phyloP scores from a whole-genome alignment of 2,888 invertebrate species.

The Nomada hirtipes region DNA sequence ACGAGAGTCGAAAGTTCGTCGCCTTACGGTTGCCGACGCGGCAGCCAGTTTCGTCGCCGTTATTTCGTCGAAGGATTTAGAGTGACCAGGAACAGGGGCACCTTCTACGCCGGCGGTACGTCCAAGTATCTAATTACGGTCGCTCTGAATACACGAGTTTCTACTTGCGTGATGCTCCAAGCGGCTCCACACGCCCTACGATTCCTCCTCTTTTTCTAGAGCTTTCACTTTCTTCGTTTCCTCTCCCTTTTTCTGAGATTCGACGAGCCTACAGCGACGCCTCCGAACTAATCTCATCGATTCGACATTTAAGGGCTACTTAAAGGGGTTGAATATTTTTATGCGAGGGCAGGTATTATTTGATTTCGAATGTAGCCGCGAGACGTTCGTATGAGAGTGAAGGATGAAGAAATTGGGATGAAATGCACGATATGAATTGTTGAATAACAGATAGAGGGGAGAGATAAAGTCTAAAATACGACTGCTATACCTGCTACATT shows the following conservation, averaged over 20 bases:
- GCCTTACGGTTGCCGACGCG: slow-evolving; percentile 54
- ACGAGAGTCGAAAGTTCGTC: slow-evolving; percentile 49
- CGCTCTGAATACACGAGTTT: slow-evolving; percentile 70
- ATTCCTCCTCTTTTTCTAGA: slow-evolving; percentile 5
- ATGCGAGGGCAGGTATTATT: no score
- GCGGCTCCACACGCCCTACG: slow-evolving; percentile 40
- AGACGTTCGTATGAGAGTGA: no score
- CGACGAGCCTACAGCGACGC: not conserved
- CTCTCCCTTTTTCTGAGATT: no score
- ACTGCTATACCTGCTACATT: no score
- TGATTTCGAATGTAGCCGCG: no score
- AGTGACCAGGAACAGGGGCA: slow-evolving; percentile 50
- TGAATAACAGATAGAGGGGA: no score
- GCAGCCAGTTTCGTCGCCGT: slow-evolving; percentile 40
- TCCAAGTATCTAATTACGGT: slow-evolving; percentile 67
- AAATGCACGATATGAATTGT: no score
- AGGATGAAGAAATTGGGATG: no score
- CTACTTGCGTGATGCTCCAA: slow-evolving; percentile 67
- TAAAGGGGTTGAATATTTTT: not conserved
- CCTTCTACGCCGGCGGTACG: slow-evolving; percentile 63
- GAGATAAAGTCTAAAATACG: no score
- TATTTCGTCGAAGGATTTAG: slow-evolving; percentile 60
- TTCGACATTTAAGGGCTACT: not conserved
- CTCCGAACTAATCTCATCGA: not conserved
- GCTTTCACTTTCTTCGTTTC: not conserved